Conservation (phyloP, 2,113 vertebrate species). For the Python bivittatus region DNA sequence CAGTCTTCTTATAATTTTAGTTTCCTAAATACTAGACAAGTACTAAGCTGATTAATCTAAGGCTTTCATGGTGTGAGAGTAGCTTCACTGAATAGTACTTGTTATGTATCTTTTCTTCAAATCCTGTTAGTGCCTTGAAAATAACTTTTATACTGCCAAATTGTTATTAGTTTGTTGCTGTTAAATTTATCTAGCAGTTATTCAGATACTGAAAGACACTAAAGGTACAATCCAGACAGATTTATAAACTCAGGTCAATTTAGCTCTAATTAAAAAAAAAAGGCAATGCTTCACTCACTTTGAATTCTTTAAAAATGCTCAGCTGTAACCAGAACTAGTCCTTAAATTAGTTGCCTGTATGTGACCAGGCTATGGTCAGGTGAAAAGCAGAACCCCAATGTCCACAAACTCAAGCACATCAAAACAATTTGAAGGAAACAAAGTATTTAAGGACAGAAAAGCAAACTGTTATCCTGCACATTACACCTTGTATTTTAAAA, state of each 20-base stretch:
- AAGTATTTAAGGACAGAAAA: background rate
- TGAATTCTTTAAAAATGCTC: background rate
- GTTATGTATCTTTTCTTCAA: background rate
- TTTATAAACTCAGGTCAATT: background rate
- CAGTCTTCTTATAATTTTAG: background rate
- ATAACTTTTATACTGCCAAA: background rate
- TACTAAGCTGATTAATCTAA: background rate
- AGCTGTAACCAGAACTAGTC: background rate
- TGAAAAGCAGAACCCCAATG: background rate
- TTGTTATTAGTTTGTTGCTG: background rate
- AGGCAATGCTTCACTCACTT: background rate
- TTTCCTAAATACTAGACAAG: background rate
- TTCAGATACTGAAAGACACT: background rate
- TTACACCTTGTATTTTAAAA: background rate
- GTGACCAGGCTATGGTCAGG: background rate
- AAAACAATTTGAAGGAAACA: background rate
- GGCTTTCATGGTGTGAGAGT: background rate
- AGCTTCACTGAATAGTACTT: background rate
- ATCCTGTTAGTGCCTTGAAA: background rate
- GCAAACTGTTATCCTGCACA: background rate
- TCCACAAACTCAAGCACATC: background rate
- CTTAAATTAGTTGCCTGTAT: background rate
- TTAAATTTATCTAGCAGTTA: background rate
- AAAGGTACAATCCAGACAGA: background rate
- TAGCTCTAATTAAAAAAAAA: background rate